Evolutionary conservation across 92 coral and sea anemone species (phyloP), one percentile per base, ranked within the genome.

Genomic region (Phenganax stokvisi): DNA sequence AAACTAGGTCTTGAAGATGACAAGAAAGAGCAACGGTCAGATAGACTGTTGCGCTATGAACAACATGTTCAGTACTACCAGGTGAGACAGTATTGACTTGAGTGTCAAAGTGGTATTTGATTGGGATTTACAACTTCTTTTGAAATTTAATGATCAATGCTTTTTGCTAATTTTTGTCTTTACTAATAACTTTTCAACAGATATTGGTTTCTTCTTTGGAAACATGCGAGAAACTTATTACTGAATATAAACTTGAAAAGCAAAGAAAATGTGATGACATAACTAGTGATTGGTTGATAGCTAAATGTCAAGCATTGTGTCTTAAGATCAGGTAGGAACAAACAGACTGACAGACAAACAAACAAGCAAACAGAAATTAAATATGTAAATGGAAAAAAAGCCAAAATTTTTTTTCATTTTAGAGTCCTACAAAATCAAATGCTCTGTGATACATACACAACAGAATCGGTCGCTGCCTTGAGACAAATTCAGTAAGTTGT

Each of bases 261-360:
- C 98, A 94, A 56, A 84, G 73, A 7, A 89, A 88, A 69, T 83
- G 88, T 65, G 94, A 94, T 47, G 86, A 85, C 6, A 89, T 88
- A 16, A 94, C 97, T 6, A 85, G 94, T n/a, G 91, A 88, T 79
- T 94, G 98, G 98, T 85, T 94, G 81, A 86, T 89, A 55, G 92
- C 97, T 8, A 94, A 94, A 75, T 94, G 98, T 70, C 88, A 94
- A 75, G 98, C 98, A 16, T 91, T 94, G 98, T 94, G 97, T 67
- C 92, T 90, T 9, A 94, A 94, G 80, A 88, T 94, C 67, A 90
- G 85, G 97, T 92, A 86, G 60, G 74, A 59, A 12, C 12, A 5
- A 55, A 10, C 60, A 77, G 15, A 16, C 52, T 10, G 80, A 37
- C 60, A 25, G 60, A 52, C n/a, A 60, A 11, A 57, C 56, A 37